These are phyloP conservation scores for Zoanthus sociatus DNA, from an alignment of 92 coral and sea anemone species.

Conservation along the genomic window DNA sequence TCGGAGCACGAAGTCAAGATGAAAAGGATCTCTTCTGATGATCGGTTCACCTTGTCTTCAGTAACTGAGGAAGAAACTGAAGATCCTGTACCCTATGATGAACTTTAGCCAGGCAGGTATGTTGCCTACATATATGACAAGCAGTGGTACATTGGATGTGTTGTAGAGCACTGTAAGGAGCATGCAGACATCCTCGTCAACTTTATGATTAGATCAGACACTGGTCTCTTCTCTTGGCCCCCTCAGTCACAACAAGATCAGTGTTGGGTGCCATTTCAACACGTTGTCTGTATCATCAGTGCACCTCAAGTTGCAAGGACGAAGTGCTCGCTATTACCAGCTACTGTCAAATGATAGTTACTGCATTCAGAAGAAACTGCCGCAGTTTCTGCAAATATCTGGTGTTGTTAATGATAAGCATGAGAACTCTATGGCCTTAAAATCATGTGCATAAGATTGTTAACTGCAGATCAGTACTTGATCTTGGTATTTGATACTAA, in stretches of 20 bases:
- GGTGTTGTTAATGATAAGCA: neutral
- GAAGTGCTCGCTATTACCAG: neutral
- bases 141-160: conserved; percentile 5
- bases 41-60: conserved; percentile 19
- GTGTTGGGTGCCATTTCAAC: conserved; percentile 41
- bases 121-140: conserved; percentile 18
- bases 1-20: neutral
- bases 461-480: conserved; percentile 5
- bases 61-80: neutral
- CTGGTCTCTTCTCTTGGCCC: conserved; percentile 37
- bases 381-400: neutral
- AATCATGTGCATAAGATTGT: neutral
- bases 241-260: neutral
- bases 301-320: conserved; percentile 32
- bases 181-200: neutral
- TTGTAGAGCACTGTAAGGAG: conserved; percentile 9
- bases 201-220: neutral
- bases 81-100: neutral
- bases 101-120: conserved; percentile 28
- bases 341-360: neutral
- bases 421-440: neutral
- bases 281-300: conserved; percentile 15
- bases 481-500: conserved; percentile 2
- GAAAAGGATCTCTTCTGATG: conserved; percentile 30
- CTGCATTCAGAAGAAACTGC: neutral